Percentiles rank a stretch among this genome's conserved stretches.
Conservation (phyloP, 2,797 vertebrate genomes). For the Darevskia mixta region DNA sequence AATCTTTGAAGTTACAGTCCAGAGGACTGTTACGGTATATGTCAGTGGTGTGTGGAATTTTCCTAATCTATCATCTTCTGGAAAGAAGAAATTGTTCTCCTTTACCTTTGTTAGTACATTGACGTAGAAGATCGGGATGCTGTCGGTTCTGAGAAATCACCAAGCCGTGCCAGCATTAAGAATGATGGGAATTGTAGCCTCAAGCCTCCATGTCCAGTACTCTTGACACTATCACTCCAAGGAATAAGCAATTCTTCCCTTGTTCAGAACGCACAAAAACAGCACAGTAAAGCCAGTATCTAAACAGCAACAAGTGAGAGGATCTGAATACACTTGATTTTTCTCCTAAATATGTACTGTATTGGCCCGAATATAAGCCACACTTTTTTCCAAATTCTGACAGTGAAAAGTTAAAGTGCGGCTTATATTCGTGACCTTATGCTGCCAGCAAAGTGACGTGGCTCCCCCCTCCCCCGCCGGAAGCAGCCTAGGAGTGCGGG, state of each 20-base stretch:
- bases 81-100: conserved; percentile 26
- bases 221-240: background rate
- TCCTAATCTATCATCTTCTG: conserved; percentile 48
- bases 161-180: background rate
- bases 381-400: too few relatives aligned
- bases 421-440: too few relatives aligned
- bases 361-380: too few relatives aligned
- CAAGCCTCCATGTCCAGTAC: background rate
- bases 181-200: background rate
- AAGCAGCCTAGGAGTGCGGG: too few relatives aligned
- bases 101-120: background rate
- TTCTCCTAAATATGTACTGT: background rate
- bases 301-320: conserved; percentile 1
- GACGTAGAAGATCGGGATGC: background rate
- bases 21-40: conserved; percentile 22
- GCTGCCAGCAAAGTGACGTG: too few relatives aligned
- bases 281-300: background rate
- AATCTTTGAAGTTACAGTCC: conserved; percentile 1
- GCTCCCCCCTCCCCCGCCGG: too few relatives aligned
- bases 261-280: background rate
- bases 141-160: background rate
- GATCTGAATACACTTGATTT: background rate
- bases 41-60: conserved; percentile 35
- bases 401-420: background rate
- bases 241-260: background rate